phyloP scores from a whole-genome alignment of 2,113 vertebrate species.

The Megaceryle maxima region DNA sequence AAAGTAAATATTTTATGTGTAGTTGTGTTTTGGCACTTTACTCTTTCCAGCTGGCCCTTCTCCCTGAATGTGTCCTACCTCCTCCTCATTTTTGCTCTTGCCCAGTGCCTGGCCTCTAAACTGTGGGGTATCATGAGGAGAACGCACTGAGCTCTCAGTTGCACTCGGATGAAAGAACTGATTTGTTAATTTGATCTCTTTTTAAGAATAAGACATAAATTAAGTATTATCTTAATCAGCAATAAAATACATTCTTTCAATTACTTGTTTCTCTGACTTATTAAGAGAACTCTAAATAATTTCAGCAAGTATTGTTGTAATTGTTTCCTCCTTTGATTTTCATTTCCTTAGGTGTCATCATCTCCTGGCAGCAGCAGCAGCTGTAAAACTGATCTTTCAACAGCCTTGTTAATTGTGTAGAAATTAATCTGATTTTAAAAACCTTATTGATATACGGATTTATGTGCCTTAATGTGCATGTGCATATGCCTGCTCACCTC shows the following conservation, averaged over 20 bases:
- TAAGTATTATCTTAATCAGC: slow-evolving; percentile 71
- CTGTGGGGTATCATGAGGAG: not conserved
- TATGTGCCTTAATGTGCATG: not conserved
- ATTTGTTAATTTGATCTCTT: slow-evolving; percentile 52
- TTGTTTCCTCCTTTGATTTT: slow-evolving; percentile 77
- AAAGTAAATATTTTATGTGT: not conserved
- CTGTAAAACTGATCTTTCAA: slow-evolving; percentile 71
- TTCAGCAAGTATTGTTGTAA: slow-evolving; percentile 71
- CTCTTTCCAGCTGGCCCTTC: not conserved
- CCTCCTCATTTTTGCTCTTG: not conserved
- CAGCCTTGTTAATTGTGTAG: slow-evolving; percentile 70
- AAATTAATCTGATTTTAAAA: slow-evolving; percentile 73
- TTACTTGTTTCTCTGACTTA: slow-evolving; percentile 64
- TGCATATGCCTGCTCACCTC: slow-evolving; percentile 11
- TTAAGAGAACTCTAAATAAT: slow-evolving; percentile 70
- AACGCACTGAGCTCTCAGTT: not conserved
- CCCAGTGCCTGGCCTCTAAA: fast-evolving
- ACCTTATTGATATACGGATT: slow-evolving; percentile 35
- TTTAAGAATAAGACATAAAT: slow-evolving; percentile 61
- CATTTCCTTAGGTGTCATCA: slow-evolving; percentile 76
- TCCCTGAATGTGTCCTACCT: not conserved
- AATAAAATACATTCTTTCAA: slow-evolving; percentile 72
- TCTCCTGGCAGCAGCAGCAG: slow-evolving; percentile 63
- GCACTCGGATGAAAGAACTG: not conserved
- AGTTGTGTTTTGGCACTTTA: not conserved